These are phyloP conservation scores for Periophthalmus magnuspinnatus DNA, from an alignment of 2,797 vertebrate species.

Conservation along the genomic window DNA sequence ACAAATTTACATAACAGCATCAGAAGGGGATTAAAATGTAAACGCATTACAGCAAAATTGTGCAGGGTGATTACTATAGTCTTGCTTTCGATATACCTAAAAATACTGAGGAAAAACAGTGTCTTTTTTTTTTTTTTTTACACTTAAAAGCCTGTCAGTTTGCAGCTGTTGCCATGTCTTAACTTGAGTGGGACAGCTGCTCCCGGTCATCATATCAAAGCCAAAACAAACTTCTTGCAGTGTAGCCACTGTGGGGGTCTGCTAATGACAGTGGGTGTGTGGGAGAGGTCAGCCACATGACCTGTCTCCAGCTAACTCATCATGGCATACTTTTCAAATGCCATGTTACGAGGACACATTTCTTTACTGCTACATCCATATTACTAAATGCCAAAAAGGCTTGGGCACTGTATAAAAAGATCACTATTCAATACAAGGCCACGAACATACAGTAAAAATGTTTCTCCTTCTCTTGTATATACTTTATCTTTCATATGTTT, in stretches of 20 bases:
- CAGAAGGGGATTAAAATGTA: constrained; percentile 19
- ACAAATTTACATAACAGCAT: constrained; percentile 39
- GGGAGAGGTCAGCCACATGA: constrained; percentile 33
- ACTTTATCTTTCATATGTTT: too few relatives aligned
- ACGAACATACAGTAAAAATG: too few relatives aligned
- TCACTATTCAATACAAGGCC: too few relatives aligned
- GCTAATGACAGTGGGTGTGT: constrained; percentile 44
- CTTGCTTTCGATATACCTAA: background rate
- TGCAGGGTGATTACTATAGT: background rate
- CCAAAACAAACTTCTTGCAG: constrained; percentile 69
- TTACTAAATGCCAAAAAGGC: background rate
- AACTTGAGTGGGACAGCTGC: constrained; percentile 83
- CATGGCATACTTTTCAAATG: background rate
- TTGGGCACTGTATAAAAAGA: background rate
- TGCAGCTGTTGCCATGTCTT: constrained; percentile 79
- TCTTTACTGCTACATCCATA: background rate
- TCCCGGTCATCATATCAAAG: constrained; percentile 67
- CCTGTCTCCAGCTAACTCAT: background rate
- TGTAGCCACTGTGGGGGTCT: constrained; percentile 52
- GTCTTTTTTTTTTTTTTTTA: too few relatives aligned
- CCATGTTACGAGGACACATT: background rate
- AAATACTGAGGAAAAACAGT: background rate
- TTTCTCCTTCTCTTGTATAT: too few relatives aligned
- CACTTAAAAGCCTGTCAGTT: constrained; percentile 51
- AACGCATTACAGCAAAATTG: background rate